A percentile compares a stretch with the other conserved stretches of the same genome.
phyloP scores from a whole-genome alignment of 2,888 invertebrate genomes.

The Polylopha cassiicola region DNA sequence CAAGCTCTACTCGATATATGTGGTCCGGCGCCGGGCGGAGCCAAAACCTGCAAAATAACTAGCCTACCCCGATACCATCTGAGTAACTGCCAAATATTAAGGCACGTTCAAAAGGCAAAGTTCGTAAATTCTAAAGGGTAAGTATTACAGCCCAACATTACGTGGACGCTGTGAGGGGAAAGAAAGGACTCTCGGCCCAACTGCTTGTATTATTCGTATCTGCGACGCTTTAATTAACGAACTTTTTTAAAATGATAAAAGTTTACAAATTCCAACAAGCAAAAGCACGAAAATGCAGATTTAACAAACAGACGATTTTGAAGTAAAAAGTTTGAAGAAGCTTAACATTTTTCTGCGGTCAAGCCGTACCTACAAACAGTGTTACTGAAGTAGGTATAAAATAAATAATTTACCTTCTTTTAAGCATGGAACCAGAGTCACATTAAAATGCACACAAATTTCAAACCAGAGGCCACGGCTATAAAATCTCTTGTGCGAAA shows the following conservation, averaged over 20 bases:
- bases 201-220: conserved; percentile 5
- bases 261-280: conserved; percentile 4
- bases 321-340: too few relatives aligned
- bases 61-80: conserved; percentile 6
- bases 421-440: too few relatives aligned
- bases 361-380: too few relatives aligned
- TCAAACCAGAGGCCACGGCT: not conserved
- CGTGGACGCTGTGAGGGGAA: not conserved
- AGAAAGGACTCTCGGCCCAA: not conserved
- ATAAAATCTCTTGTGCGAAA: conserved; percentile 9
- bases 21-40: conserved; percentile 10
- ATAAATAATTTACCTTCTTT: too few relatives aligned
- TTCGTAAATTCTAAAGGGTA: conserved; percentile 4
- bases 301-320: not conserved
- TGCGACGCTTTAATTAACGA: conserved; percentile 11
- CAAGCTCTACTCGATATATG: conserved; percentile 14
- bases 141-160: too few relatives aligned
- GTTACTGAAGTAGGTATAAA: too few relatives aligned
- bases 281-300: conserved; percentile 4
- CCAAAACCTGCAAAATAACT: conserved; percentile 20
- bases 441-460: conserved; percentile 3
- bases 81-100: conserved; percentile 6
- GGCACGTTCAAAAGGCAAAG: conserved; percentile 3
- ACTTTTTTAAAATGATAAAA: conserved; percentile 10
- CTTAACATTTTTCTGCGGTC: too few relatives aligned